Evolutionary conservation across 2,888 invertebrate genomes (phyloP).

Genomic region (Dilophus febrilis): DNA sequence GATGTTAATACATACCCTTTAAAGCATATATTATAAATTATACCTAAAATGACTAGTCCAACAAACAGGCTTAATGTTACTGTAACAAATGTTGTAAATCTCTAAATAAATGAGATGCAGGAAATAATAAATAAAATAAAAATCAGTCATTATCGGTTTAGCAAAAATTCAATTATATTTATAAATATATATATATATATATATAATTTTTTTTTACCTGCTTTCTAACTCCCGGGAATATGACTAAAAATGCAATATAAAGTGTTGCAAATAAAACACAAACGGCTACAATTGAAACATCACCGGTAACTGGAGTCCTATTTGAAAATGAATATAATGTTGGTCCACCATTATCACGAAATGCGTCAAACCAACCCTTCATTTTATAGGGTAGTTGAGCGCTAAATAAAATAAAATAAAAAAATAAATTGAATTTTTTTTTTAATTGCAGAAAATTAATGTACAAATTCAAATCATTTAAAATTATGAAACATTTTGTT

Average conservation of each 20-base stretch:
- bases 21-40: too few species aligned
- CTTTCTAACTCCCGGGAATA: slow-evolving; percentile 90
- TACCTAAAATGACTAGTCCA: slow-evolving; percentile 84
- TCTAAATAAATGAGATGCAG: slow-evolving; percentile 42
- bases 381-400: too few species aligned
- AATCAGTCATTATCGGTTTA: not conserved
- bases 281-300: slow-evolving; percentile 73
- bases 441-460: too few species aligned
- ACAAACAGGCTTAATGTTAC: slow-evolving; percentile 84
- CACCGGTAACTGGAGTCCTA: slow-evolving; percentile 88
- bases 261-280: slow-evolving; percentile 77
- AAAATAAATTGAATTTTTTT: too few species aligned
- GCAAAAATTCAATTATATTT: not conserved
- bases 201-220: slow-evolving; percentile 54
- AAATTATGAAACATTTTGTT: too few species aligned
- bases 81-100: slow-evolving; percentile 79
- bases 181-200: not conserved
- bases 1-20: too few species aligned
- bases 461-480: too few species aligned
- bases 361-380: slow-evolving; percentile 88
- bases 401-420: too few species aligned
- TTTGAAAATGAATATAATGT: slow-evolving; percentile 90
- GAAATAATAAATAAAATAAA: not conserved
- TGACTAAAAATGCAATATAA: slow-evolving; percentile 84
- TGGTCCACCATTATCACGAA: slow-evolving; percentile 91